phyloP scores from a whole-genome alignment of 2,113 vertebrate genomes.

The Megaceryle torquata region DNA sequence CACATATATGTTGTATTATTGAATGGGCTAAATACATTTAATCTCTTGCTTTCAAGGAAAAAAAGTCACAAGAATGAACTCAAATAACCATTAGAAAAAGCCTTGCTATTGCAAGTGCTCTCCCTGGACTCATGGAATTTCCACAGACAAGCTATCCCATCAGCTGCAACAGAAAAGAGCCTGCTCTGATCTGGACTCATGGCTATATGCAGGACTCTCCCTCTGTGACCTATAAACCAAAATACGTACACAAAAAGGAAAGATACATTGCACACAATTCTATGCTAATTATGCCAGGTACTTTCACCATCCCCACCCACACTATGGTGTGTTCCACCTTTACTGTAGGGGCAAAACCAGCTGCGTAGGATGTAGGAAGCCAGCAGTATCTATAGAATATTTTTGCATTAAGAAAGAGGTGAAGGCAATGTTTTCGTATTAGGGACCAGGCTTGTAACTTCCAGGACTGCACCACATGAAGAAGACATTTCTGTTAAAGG shows the following conservation, averaged over 20 bases:
- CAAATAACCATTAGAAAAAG: neutral
- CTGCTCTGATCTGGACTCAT: conserved; percentile 60
- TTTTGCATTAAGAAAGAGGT: neutral
- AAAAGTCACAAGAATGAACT: neutral
- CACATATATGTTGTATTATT: neutral
- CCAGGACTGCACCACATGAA: neutral
- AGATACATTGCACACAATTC: neutral
- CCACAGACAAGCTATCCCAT: conserved; percentile 74
- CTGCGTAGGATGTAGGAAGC: neutral
- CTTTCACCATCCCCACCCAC: neutral
- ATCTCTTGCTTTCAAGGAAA: neutral
- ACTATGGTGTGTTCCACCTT: neutral
- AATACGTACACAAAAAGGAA: neutral
- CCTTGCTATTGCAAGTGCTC: neutral
- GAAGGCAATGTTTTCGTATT: neutral
- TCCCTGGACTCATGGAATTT: neutral
- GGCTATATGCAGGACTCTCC: conserved; percentile 73
- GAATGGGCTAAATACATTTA: neutral
- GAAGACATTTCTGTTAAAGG: neutral
- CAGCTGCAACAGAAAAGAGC: conserved; percentile 72
- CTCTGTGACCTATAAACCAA: conserved; percentile 71
- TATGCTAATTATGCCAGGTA: neutral
- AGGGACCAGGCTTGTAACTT: neutral
- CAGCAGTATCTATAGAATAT: neutral
- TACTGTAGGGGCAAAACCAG: neutral